Evolutionary conservation across 2,797 vertebrate species (phyloP), one percentile per base, ranked within the genome.

Genomic region (Xenopus petersii): DNA sequence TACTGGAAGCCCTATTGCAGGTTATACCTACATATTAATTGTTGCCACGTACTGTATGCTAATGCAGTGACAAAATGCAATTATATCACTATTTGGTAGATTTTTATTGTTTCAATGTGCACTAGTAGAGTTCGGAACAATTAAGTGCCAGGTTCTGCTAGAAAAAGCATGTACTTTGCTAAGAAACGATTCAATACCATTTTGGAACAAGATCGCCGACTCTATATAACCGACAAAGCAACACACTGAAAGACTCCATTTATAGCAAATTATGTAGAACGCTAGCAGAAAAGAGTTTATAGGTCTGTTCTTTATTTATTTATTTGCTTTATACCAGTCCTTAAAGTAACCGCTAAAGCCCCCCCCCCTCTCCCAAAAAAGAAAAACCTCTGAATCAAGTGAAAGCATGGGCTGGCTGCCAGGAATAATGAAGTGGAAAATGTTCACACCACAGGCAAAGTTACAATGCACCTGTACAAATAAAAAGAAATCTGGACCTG

Each of bases 351-450:
- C 83, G 83, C 73, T 86, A 83, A 89, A 88, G 8, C 8, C 36
- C 5, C 36, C 5, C 36, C 36, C 36, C 36, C 36, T 4, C 36
- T 77, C 82, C 81, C 87, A 89, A 58, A 61, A 77, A 60, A 60
- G 13, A 26, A 12, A 81, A 69, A 64, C 81, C 83, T 70, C 67
- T 74, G 83, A 81, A 80, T 82, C 78, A 75, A 72, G 56, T 72
- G 74, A 87, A 81, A 49, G 77, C 77, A 75, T 88, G 83, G 85
- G 85, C 71, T 74, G 33, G 26, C 12, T 67, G 84, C 88, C 87
- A 89, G 83, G 79, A 83, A 85, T 86, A 95, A 95, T 93, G 91
- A 90, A 87, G 89, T 93, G 92, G 93, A 94, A 94, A 93, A 93
- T 92, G 90, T 93, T 92, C 91, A 90, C 83, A 87, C 81, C 85